phyloP scores from a whole-genome alignment of 1,140 invertebrate genomes.

The Oreohelix idahoensis region DNA sequence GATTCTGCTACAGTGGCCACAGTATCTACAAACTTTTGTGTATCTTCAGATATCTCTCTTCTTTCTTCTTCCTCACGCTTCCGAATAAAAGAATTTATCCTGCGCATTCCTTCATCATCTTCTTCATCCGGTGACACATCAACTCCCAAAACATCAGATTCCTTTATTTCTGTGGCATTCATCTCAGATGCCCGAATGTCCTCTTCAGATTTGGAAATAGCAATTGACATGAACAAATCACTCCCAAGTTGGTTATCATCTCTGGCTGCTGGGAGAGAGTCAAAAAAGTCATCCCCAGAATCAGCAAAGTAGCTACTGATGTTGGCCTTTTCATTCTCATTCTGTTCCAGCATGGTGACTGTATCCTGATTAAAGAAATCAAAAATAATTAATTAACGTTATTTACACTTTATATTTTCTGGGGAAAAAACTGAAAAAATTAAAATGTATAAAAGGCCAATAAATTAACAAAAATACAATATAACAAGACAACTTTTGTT shows the following conservation, averaged over 20 bases:
- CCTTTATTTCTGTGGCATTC: constrained; percentile 41
- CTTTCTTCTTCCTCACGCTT: constrained; percentile 22
- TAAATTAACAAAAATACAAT: no score
- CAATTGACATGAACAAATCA: constrained; percentile 37
- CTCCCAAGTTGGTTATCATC: constrained; percentile 21
- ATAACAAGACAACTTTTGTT: no score
- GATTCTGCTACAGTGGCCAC: neutral
- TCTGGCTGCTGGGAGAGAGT: constrained; percentile 39
- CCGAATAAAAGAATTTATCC: constrained; percentile 29
- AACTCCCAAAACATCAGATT: constrained; percentile 19
- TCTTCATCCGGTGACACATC: neutral
- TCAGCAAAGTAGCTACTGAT: constrained; percentile 62
- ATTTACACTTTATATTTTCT: no score
- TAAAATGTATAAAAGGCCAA: no score
- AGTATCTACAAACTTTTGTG: neutral
- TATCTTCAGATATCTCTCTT: neutral
- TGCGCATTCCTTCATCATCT: constrained; percentile 17
- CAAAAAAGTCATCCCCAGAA: constrained; percentile 52
- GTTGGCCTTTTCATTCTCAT: constrained; percentile 5
- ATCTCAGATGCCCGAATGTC: constrained; percentile 39
- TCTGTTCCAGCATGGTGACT: neutral
- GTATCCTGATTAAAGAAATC: neutral
- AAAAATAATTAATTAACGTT: neutral
- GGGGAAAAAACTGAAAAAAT: no score
- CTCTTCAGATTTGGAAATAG: constrained; percentile 39